Base-by-base conservation (phyloP, 2,797 vertebrate species). In the Monodelphis domestica region DNA sequence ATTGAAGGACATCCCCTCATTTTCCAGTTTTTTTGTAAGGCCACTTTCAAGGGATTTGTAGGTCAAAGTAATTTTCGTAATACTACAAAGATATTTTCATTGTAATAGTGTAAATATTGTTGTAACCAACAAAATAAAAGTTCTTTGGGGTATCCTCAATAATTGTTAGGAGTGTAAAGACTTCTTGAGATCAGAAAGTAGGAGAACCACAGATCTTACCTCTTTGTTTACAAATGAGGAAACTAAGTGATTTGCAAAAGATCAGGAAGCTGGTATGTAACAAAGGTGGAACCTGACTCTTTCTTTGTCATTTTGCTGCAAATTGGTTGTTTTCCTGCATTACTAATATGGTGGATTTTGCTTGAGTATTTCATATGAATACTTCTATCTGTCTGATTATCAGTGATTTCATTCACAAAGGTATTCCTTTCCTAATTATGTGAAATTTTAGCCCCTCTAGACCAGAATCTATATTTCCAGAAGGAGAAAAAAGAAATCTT, bases 181-280 rank as follows among this genome's bases (percentile, higher is more conserved):
- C 7, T 7, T 78, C 70, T 70, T 45, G 21, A 45, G 38, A 78
- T 21, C 38, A 33, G 10, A 78, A 78, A 78, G 2, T 78, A 38
- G 78, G n/a, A 78, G 38, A 45, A 24, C 33, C 63, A 9, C 17
- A 24, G 7, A 17, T 78, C n/a, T 91, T 90, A 45, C 59, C 2
- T 4, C 29, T 91, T 24, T 52, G 52, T 78, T 70, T 94, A 26
- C 15, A 93, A 55, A 59, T 92, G 57, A 51, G 33, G 91, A 59
- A 91, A 51, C 91, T 53, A 54, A 95, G 24, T 33, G 78, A 12
- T 17, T 24, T 63, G n/a, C 15, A 45, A 4, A 53, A 6, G 15
- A 55, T 70, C 30, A 78, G 33, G 28, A 52, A 92, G 29, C 28
- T 33, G 12, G 24, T 50, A 45, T 63, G n/a, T 59, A 53, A 14